phyloP scores from a whole-genome alignment of 2,888 invertebrate species.

The Lithophane ornitopus region DNA sequence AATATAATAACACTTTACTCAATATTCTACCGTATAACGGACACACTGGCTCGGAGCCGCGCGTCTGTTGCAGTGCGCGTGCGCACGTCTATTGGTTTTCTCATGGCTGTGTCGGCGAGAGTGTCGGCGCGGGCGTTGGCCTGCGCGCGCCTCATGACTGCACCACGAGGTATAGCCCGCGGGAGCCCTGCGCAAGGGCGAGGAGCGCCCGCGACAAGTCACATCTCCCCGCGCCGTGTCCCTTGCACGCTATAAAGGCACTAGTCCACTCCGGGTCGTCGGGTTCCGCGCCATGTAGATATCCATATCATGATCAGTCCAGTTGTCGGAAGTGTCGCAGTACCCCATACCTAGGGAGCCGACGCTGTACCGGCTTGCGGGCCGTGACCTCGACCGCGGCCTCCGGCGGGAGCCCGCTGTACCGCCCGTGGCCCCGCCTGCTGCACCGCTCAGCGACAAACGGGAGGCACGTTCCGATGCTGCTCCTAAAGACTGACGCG shows the following conservation, averaged over 20 bases:
- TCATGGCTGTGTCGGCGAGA: conserved; percentile 66
- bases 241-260: conserved; percentile 93
- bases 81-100: conserved; percentile 57
- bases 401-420: conserved; percentile 92
- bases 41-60: conserved; percentile 55
- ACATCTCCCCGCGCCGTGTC: conserved; percentile 73
- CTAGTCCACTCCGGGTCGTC: conserved; percentile 95
- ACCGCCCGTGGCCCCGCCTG: conserved; percentile 91
- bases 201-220: conserved; percentile 73
- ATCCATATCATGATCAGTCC: conserved; percentile 99
- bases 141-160: conserved; percentile 72
- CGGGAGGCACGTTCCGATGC: conserved; percentile 95
- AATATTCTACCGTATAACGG: conserved; percentile 60
- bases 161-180: conserved; percentile 77
- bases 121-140: conserved; percentile 67
- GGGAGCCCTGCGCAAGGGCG: conserved; percentile 70
- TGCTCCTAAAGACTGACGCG: conserved; percentile 95
- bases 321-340: conserved; percentile 97
- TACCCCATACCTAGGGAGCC: conserved; percentile 96
- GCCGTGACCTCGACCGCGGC: conserved; percentile 95
- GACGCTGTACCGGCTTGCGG: conserved; percentile 94
- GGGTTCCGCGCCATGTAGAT: conserved; percentile 98
- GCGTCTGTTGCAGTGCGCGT: conserved; percentile 63
- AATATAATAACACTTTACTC: conserved; percentile 58
- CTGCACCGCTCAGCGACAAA: conserved; percentile 92